These are phyloP conservation scores for Diarsia mendica DNA, from an alignment of 2,888 invertebrate species.

Conservation along the genomic window DNA sequence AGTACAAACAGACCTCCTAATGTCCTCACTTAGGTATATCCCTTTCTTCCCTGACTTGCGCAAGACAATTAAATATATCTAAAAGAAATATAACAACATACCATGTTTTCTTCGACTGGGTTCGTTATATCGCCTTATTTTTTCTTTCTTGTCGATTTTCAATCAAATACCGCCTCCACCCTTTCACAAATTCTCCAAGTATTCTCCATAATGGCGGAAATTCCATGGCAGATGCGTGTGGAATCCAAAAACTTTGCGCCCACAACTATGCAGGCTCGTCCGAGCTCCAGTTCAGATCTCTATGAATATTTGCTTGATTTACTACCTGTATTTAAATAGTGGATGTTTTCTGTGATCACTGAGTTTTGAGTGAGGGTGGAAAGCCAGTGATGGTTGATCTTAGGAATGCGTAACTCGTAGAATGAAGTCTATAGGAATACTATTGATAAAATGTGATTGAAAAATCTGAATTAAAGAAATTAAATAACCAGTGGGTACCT, in stretches of 20 bases:
- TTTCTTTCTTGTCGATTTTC: background rate
- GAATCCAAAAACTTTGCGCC: constrained; percentile 65
- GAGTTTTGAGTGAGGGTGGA: background rate
- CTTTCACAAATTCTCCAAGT: constrained; percentile 40
- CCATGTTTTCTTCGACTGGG: background rate
- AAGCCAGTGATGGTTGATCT: background rate
- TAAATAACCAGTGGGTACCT: too few relatives aligned
- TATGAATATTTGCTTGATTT: constrained; percentile 42
- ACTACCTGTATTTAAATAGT: constrained; percentile 36
- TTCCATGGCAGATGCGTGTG: constrained; percentile 60
- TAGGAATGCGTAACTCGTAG: background rate
- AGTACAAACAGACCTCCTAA: too few relatives aligned
- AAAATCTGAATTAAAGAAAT: background rate
- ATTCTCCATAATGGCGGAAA: constrained; percentile 60
- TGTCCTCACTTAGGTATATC: too few relatives aligned
- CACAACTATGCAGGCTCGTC: constrained; percentile 46
- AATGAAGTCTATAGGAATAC: background rate
- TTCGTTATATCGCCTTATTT: background rate
- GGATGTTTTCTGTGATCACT: background rate
- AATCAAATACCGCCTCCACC: constrained; percentile 41
- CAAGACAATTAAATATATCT: too few relatives aligned
- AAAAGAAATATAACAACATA: background rate
- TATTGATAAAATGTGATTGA: background rate
- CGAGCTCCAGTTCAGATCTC: constrained; percentile 14
- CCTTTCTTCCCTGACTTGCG: too few relatives aligned